Base-by-base conservation (phyloP, 2,888 invertebrate species). In the Drosophila atroscutellata region DNA sequence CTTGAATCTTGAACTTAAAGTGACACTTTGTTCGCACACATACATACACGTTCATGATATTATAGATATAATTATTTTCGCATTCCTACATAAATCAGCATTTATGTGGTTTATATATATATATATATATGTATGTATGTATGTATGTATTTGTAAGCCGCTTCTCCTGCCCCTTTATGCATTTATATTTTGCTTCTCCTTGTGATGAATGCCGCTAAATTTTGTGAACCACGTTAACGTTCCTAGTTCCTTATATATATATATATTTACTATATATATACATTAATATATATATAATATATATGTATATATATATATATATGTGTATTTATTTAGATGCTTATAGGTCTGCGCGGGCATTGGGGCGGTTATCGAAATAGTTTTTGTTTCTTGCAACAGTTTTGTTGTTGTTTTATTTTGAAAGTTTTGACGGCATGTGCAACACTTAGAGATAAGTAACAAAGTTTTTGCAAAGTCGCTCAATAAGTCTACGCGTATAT, bases 361-460 rank as follows among this genome's bases (percentile, higher is more conserved):
- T 51, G 42, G 32, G 51, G 45, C 52, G 52, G 18, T 54, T 64
- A 32, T 63, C 57, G 67, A 59, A 63, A 55, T 74, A 58, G 68
- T 66, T 79, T 55, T 32, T 11, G 30, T 32, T 63, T 78, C 61
- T 70, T 66, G 76, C 67, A 76, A 76, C 81, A 80, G 70, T 59
- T 65, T 66, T 39, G 36, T 34, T 62, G 56, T 50, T 13, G n/a
- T 37, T 37, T 64, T 61, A 11, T 26, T 52, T 73, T 76, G 69
- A 71, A 83, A 85, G 65, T 83, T 80, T 77, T 64, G 77, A 76
- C 72, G 81, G 83, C 85, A 77, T 85, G 85, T 89, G 90, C 84
- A 86, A 90, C 80, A 90, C 90, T 91, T 85, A 90, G 84, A 85
- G 76, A 78, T 84, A 89, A 69, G 72, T 86, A 86, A 86, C 85